These are phyloP conservation scores for Ctenochaetus hawaiiensis DNA, from an alignment of 2,797 vertebrate genomes.

Conservation along the genomic window DNA sequence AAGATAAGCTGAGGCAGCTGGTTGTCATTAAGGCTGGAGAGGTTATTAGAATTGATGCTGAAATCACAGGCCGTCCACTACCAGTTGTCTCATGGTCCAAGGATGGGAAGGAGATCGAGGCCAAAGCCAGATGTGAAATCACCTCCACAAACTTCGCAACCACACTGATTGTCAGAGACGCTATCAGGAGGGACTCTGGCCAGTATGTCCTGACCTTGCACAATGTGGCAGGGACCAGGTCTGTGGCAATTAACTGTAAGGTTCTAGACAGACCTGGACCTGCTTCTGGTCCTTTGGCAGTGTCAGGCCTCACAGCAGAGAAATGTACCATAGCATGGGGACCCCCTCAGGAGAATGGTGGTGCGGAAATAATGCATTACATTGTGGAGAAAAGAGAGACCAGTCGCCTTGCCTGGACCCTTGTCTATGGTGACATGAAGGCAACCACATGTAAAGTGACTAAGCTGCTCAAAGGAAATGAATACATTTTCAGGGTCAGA, in stretches of 20 bases:
- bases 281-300: constrained; percentile 92
- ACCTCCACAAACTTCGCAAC: constrained; percentile 90
- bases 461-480: constrained; percentile 96
- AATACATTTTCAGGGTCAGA: constrained; percentile 97
- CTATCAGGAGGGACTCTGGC: constrained; percentile 94
- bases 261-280: constrained; percentile 97
- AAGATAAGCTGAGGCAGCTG: constrained; percentile 92
- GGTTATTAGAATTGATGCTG: constrained; percentile 93
- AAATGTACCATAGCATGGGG: constrained; percentile 96
- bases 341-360: constrained; percentile 95
- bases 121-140: constrained; percentile 95
- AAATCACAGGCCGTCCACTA: constrained; percentile 93
- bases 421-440: constrained; percentile 93
- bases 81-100: constrained; percentile 97
- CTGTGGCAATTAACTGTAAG: constrained; percentile 93
- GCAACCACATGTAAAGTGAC: constrained; percentile 97
- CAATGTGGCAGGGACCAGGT: constrained; percentile 96
- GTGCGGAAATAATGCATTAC: constrained; percentile 95
- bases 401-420: constrained; percentile 96
- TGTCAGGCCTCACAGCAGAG: constrained; percentile 92
- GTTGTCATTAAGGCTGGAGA: constrained; percentile 96
- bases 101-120: constrained; percentile 93
- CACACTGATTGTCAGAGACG: constrained; percentile 91
- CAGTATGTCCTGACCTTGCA: constrained; percentile 95
- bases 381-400: constrained; percentile 99